Conservation (phyloP, 1,140 invertebrate genomes). For the Lerema accius region DNA sequence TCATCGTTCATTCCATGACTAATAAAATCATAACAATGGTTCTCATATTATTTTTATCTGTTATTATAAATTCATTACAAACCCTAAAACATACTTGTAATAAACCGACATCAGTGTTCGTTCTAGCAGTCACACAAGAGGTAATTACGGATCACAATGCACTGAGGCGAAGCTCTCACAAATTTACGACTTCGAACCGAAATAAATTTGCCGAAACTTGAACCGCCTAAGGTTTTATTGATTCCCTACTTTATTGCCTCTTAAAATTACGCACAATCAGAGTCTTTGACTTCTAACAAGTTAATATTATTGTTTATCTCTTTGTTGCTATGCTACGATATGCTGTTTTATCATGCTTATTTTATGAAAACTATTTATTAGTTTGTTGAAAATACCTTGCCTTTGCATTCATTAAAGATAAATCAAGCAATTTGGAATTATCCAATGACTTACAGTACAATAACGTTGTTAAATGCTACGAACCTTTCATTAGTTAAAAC, state of each 20-base stretch:
- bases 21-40: too few species aligned
- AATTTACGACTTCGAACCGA: slow-evolving; percentile 27
- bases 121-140: slow-evolving; percentile 1
- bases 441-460: too few species aligned
- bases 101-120: slow-evolving; percentile 8
- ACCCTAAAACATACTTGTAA: slow-evolving; percentile 1
- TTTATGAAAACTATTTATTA: too few species aligned
- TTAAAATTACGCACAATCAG: slow-evolving; percentile 28
- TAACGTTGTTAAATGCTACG: too few species aligned
- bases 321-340: not conserved
- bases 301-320: not conserved
- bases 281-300: slow-evolving; percentile 7
- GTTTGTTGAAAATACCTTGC: too few species aligned
- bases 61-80: too few species aligned
- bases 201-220: slow-evolving; percentile 25
- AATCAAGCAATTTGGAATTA: too few species aligned
- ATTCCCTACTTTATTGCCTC: slow-evolving; percentile 24
- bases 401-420: too few species aligned
- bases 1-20: too few species aligned
- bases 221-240: slow-evolving; percentile 28
- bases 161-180: slow-evolving; percentile 19
- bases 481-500: too few species aligned
- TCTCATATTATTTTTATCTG: too few species aligned
- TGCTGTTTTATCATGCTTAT: not conserved
- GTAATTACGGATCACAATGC: slow-evolving; percentile 24